Conservation (phyloP, 2,888 invertebrate genomes). For the Tetramorium bicarinatum region DNA sequence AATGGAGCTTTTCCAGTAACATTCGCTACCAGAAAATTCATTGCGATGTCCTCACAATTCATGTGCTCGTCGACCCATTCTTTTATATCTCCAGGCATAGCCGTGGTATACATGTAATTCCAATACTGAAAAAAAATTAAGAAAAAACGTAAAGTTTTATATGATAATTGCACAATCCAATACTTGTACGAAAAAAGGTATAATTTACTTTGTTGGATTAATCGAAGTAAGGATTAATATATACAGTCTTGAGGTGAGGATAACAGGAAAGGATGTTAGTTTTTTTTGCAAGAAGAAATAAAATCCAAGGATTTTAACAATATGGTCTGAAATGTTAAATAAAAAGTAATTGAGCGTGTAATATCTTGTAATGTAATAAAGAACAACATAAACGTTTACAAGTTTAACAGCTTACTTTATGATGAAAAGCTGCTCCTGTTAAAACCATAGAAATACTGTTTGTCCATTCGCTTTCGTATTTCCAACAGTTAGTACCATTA, state of each 20-base stretch:
- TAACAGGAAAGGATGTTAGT: slow-evolving; percentile 28
- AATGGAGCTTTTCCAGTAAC: slow-evolving; percentile 97
- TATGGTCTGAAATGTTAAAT: slow-evolving; percentile 52
- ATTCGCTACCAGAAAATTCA: slow-evolving; percentile 98
- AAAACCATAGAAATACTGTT: slow-evolving; percentile 98
- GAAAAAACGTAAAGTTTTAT: slow-evolving; percentile 10
- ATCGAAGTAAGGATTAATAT: slow-evolving; percentile 38
- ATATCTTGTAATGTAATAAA: neutral
- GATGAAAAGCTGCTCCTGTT: slow-evolving; percentile 98
- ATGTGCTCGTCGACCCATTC: slow-evolving; percentile 97
- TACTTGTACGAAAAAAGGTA: neutral
- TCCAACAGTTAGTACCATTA: slow-evolving; percentile 94
- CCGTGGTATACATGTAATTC: slow-evolving; percentile 97
- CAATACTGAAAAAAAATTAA: slow-evolving; percentile 89
- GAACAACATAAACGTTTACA: neutral
- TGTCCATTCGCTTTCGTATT: slow-evolving; percentile 99
- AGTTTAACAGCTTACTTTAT: slow-evolving; percentile 89
- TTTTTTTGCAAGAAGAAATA: slow-evolving; percentile 16
- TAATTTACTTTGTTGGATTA: slow-evolving; percentile 52
- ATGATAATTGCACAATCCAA: neutral
- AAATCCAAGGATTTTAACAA: slow-evolving; percentile 31
- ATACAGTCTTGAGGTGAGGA: slow-evolving; percentile 23
- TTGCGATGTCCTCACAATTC: slow-evolving; percentile 99
- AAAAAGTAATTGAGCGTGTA: slow-evolving; percentile 8
- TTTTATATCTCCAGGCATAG: slow-evolving; percentile 94